phyloP scores from a whole-genome alignment of 1,140 invertebrate genomes.

The Solenopsis invicta region DNA sequence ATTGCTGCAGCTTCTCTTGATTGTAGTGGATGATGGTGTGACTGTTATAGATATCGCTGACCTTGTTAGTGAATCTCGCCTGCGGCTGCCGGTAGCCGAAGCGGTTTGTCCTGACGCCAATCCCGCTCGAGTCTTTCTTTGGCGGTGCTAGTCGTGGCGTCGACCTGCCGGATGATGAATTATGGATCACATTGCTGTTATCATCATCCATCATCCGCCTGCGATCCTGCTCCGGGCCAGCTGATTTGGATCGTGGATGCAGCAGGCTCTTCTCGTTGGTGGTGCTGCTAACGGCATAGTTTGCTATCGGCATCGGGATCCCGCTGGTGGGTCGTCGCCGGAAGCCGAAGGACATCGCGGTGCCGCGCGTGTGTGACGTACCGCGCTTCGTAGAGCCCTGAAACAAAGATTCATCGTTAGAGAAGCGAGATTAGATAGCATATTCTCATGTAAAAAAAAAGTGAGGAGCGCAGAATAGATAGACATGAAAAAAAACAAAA shows the following conservation, averaged over 20 bases:
- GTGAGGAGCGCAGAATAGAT: background rate
- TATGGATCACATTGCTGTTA: slow-evolving; percentile 69
- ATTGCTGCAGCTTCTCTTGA: slow-evolving; percentile 77
- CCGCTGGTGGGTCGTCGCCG: slow-evolving; percentile 88
- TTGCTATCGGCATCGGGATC: slow-evolving; percentile 84
- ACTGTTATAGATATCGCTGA: slow-evolving; percentile 83
- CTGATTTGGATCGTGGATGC: slow-evolving; percentile 84
- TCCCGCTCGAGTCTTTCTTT: slow-evolving; percentile 85
- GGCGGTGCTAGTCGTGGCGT: slow-evolving; percentile 87
- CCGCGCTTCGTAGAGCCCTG: slow-evolving; percentile 87
- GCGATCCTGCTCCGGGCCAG: slow-evolving; percentile 83
- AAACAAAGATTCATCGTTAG: slow-evolving; percentile 32
- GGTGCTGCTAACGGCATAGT: slow-evolving; percentile 78
- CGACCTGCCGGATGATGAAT: slow-evolving; percentile 85
- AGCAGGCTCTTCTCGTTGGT: slow-evolving; percentile 71
- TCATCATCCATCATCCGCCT: slow-evolving; percentile 79
- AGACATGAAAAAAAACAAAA: background rate
- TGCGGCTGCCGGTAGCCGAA: slow-evolving; percentile 87
- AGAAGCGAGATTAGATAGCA: background rate
- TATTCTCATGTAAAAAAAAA: background rate
- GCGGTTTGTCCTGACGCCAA: slow-evolving; percentile 85
- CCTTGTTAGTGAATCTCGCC: slow-evolving; percentile 85
- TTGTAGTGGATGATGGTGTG: slow-evolving; percentile 81
- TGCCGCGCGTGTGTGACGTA: slow-evolving; percentile 88
- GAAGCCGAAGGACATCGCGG: slow-evolving; percentile 91